Evolutionary conservation across 2,113 vertebrate genomes (phyloP).

Genomic region (Embiotoca jacksoni): DNA sequence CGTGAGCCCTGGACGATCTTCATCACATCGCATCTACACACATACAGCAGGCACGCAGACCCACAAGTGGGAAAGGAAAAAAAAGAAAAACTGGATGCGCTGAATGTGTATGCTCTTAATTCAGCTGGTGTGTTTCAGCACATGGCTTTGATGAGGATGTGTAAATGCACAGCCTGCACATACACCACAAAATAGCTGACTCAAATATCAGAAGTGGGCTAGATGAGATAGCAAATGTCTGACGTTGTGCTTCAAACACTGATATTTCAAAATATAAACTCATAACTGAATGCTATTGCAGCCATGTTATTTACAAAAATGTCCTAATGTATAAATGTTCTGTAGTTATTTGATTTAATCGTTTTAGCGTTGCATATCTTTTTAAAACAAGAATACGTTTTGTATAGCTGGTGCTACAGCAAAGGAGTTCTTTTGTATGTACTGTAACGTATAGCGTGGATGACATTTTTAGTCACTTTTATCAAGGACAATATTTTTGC

Average conservation of each 20-base stretch:
- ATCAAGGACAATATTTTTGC: not conserved
- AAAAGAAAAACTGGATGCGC: conserved; percentile 14
- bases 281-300: not conserved
- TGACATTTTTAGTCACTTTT: no score
- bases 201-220: conserved; percentile 4
- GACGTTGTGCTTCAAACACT: not conserved
- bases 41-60: not conserved
- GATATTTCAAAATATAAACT: conserved; percentile 10
- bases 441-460: no score
- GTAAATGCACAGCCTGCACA: conserved; percentile 9
- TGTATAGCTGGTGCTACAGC: no score
- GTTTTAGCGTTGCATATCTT: no score
- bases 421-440: no score
- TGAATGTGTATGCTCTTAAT: conserved; percentile 7
- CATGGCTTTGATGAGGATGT: conserved; percentile 34
- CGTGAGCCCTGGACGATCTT: conserved; percentile 38
- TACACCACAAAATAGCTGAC: conserved; percentile 2
- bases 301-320: not conserved
- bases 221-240: not conserved
- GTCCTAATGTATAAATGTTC: no score
- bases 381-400: no score
- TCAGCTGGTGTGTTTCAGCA: conserved; percentile 1
- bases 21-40: conserved; percentile 24
- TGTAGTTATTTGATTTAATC: no score
- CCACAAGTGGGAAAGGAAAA: not conserved